Percentiles rank a stretch among this genome's conserved stretches.
These are phyloP conservation scores for Phoxinus dragarum DNA, from an alignment of 2,797 vertebrate species.

Conservation along the genomic window DNA sequence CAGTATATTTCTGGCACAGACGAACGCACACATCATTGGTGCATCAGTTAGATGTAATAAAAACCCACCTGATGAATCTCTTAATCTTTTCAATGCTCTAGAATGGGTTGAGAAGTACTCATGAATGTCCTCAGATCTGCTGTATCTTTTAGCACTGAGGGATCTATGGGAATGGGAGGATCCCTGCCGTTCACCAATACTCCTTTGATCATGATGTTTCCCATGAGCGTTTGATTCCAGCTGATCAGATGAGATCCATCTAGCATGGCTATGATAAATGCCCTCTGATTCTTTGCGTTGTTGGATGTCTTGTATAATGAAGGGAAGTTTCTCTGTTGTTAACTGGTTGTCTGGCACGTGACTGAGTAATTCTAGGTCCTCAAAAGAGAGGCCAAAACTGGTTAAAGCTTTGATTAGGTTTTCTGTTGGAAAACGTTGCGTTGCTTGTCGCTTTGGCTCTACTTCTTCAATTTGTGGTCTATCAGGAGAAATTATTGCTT, in stretches of 20 bases:
- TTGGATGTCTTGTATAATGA: constrained; percentile 85
- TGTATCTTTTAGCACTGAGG: constrained; percentile 5
- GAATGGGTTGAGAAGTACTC: background rate
- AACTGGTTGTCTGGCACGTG: constrained; percentile 92
- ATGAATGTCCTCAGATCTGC: background rate
- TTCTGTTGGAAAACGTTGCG: constrained; percentile 67
- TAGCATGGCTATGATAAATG: constrained; percentile 90
- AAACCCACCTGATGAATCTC: constrained; percentile 16
- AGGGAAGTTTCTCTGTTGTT: constrained; percentile 90
- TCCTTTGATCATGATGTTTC: background rate
- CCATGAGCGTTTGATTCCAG: constrained; percentile 35
- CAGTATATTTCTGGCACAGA: background rate
- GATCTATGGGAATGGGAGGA: background rate
- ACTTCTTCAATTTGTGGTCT: background rate
- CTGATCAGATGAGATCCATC: constrained; percentile 74
- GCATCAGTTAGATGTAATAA: constrained; percentile 4
- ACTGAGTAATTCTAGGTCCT: constrained; percentile 92
- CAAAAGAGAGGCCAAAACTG: constrained; percentile 92
- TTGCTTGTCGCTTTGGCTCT: constrained; percentile 16
- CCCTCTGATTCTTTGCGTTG: constrained; percentile 13
- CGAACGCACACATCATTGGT: background rate
- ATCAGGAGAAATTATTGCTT: background rate
- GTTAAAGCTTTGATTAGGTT: constrained; percentile 91
- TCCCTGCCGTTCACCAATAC: background rate
- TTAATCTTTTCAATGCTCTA: background rate